Percentiles rank a stretch among this genome's conserved stretches.
Evolutionary conservation across 2,797 vertebrate species (phyloP).

Genomic region (Poeciliopsis paucimaculata): DNA sequence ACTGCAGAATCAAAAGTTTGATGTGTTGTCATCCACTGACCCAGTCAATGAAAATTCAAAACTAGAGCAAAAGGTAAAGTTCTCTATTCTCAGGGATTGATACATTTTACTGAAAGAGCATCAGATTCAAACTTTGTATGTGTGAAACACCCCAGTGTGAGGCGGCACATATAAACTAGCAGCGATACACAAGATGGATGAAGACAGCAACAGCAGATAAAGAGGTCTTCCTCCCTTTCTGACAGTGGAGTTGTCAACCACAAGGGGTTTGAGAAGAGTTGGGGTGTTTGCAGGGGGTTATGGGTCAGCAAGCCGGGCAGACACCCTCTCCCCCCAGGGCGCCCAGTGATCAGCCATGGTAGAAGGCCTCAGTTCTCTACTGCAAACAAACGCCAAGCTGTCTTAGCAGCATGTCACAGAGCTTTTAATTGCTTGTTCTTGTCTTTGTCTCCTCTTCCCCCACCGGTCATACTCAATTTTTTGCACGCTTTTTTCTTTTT

Average conservation of each 20-base stretch:
- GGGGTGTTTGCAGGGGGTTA: conserved; percentile 74
- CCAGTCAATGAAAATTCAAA: conserved; percentile 30
- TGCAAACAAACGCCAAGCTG: conserved; percentile 81
- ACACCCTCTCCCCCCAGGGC: conserved; percentile 72
- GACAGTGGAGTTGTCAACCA: conserved; percentile 77
- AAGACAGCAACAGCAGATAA: conserved; percentile 69
- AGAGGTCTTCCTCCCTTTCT: conserved; percentile 72
- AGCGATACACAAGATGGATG: conserved; percentile 38
- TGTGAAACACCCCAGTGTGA: conserved; percentile 21
- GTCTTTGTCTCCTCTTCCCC: conserved; percentile 53
- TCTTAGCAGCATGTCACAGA: conserved; percentile 78
- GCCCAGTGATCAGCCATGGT: conserved; percentile 64
- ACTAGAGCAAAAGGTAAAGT: background rate
- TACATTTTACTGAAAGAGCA: conserved; percentile 25
- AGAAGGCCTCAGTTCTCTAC: conserved; percentile 71
- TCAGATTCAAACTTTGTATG: conserved; percentile 10
- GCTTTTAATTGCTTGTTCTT: conserved; percentile 84
- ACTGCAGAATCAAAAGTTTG: conserved; percentile 54
- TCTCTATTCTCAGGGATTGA: conserved; percentile 20
- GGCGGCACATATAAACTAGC: conserved; percentile 10
- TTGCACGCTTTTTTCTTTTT: conserved; percentile 4
- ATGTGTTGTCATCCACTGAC: conserved; percentile 49
- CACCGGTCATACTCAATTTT: conserved; percentile 33
- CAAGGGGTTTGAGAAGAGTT: conserved; percentile 68
- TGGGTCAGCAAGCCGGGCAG: conserved; percentile 80